Evolutionary conservation across 2,797 vertebrate genomes (phyloP).

Genomic region (Enteromius afrohamiltoni): DNA sequence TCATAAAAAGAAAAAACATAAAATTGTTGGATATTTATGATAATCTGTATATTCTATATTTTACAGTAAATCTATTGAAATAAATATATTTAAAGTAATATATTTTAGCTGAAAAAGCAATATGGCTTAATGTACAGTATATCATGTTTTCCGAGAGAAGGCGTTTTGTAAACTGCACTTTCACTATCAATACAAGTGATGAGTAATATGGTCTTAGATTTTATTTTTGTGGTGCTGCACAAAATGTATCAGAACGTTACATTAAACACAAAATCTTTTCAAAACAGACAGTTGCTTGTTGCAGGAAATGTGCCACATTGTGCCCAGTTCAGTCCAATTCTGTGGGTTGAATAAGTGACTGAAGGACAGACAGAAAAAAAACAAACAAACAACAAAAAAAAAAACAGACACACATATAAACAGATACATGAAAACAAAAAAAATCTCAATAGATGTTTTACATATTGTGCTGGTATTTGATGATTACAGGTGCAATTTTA

Average conservation of each 20-base stretch:
- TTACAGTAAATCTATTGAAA: neutral
- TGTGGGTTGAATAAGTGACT: neutral
- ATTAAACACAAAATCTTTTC: neutral
- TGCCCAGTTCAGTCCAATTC: neutral
- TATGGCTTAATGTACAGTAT: too few species aligned
- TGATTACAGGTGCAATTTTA: slow-evolving; percentile 24
- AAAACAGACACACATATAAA: neutral
- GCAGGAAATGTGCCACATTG: neutral
- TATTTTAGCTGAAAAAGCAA: neutral
- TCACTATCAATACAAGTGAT: neutral
- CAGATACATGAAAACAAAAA: neutral
- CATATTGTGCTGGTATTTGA: neutral
- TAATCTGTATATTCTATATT: neutral
- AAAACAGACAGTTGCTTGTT: neutral
- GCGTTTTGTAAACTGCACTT: neutral
- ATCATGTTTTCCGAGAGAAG: neutral
- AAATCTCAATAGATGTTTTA: neutral
- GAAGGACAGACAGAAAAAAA: neutral
- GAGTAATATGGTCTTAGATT: neutral
- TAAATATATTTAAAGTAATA: neutral
- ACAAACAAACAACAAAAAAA: neutral
- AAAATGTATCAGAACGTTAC: neutral
- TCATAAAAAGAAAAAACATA: neutral
- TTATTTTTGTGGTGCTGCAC: neutral
- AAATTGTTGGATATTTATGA: neutral